Conservation (phyloP, 2,888 invertebrate species). For the Andrena camellia region DNA sequence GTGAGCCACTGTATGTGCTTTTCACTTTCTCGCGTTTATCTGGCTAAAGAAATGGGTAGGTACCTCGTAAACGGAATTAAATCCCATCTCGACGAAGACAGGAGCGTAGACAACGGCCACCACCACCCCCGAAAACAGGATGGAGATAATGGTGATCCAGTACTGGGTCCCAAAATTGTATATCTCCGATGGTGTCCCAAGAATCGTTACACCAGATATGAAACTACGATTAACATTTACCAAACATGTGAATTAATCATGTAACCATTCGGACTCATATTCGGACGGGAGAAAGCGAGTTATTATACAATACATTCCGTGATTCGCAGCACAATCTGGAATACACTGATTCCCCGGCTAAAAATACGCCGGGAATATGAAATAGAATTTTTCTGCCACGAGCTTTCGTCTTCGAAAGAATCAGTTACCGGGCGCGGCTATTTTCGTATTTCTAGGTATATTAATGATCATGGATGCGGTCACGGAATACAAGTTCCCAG, state of each 20-base stretch:
- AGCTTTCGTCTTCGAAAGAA: neutral
- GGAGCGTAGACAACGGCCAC: slow-evolving; percentile 92
- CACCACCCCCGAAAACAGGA: slow-evolving; percentile 89
- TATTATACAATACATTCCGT: no score
- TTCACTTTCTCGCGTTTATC: neutral
- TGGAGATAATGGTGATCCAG: slow-evolving; percentile 91
- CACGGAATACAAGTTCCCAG: neutral
- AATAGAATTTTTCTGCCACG: neutral
- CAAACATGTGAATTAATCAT: neutral
- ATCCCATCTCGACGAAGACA: slow-evolving; percentile 91
- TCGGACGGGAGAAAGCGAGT: no score
- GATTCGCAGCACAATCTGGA: no score
- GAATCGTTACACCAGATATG: slow-evolving; percentile 94
- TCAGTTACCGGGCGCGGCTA: neutral
- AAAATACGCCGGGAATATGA: neutral
- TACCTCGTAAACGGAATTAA: slow-evolving; percentile 95
- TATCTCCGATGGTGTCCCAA: slow-evolving; percentile 95
- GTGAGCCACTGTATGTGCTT: no score
- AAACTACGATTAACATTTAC: slow-evolving; percentile 87
- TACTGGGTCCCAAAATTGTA: slow-evolving; percentile 95
- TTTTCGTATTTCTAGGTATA: neutral
- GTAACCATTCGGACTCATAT: no score
- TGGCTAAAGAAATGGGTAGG: slow-evolving; percentile 78
- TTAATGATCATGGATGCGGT: neutral
- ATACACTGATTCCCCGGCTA: neutral